These are phyloP conservation scores for Chamaea fasciata DNA, from an alignment of 2,113 vertebrate species.

Conservation along the genomic window DNA sequence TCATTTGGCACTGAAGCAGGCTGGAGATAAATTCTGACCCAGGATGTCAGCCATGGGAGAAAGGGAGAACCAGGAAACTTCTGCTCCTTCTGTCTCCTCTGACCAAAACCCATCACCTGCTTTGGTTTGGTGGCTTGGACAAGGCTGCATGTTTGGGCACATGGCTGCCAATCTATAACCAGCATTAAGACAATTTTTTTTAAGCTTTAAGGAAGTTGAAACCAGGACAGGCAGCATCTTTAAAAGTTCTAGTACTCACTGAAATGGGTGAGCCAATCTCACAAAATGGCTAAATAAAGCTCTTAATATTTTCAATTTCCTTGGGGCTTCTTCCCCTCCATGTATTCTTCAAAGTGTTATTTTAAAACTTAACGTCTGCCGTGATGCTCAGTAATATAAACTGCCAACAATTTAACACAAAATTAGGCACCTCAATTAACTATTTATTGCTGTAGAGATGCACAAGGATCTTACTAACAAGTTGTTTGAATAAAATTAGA, in stretches of 20 bases:
- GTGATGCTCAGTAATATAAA: not conserved
- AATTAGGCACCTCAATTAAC: not conserved
- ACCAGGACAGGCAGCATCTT: not conserved
- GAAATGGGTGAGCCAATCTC: not conserved
- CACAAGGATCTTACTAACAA: not conserved
- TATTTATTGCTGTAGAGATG: not conserved
- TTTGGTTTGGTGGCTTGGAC: not conserved
- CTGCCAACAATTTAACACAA: not conserved
- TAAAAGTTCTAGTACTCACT: not conserved
- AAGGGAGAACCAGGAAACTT: not conserved
- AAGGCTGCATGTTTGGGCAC: not conserved
- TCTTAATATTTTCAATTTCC: not conserved
- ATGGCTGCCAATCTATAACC: not conserved
- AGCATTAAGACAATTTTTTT: not conserved
- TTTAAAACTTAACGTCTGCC: not conserved
- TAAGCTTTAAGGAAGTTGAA: not conserved
- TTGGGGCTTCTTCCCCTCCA: not conserved
- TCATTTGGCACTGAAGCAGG: not conserved
- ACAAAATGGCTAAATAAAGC: not conserved
- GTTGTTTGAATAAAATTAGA: slow-evolving; percentile 6
- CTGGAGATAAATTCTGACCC: not conserved
- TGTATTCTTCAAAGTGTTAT: not conserved
- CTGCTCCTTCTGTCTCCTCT: not conserved
- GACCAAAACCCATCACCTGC: fast-evolving
- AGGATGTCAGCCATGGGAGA: not conserved